Conservation (phyloP, 2,113 vertebrate genomes). For the Bettongia penicillata region DNA sequence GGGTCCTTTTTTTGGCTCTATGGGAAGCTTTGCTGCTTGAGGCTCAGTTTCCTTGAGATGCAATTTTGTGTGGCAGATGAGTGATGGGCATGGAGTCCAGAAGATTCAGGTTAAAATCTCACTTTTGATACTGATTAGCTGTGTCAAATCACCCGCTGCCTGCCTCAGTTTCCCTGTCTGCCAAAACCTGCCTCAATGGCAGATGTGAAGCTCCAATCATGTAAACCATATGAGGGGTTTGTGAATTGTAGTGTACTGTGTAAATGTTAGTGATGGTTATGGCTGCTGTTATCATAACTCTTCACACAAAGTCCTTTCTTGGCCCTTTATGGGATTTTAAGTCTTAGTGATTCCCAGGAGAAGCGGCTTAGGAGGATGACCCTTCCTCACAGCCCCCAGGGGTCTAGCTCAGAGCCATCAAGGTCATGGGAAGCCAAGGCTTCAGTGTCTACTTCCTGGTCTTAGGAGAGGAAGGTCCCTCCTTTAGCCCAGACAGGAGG, state of each 20-base stretch:
- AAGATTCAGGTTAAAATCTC: neutral
- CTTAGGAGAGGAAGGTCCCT: neutral
- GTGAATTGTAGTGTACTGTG: no score
- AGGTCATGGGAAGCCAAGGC: neutral
- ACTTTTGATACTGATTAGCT: neutral
- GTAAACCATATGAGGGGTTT: no score
- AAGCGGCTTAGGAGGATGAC: neutral
- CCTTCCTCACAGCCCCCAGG: neutral
- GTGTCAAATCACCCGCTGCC: no score
- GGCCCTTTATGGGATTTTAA: neutral
- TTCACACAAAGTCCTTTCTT: neutral
- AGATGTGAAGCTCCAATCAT: neutral
- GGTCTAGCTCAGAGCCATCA: neutral
- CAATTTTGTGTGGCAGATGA: neutral
- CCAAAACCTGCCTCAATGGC: no score
- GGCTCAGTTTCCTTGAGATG: neutral
- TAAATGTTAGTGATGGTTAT: no score
- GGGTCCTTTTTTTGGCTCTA: neutral
- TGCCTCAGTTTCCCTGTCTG: neutral
- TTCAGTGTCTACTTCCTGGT: neutral
- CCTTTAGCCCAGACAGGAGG: no score
- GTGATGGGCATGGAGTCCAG: neutral
- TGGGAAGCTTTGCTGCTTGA: neutral
- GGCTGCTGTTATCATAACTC: neutral
- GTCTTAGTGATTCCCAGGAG: neutral